Conservation (phyloP, 1,140 invertebrate genomes). For the Cecropterus lyciades region DNA sequence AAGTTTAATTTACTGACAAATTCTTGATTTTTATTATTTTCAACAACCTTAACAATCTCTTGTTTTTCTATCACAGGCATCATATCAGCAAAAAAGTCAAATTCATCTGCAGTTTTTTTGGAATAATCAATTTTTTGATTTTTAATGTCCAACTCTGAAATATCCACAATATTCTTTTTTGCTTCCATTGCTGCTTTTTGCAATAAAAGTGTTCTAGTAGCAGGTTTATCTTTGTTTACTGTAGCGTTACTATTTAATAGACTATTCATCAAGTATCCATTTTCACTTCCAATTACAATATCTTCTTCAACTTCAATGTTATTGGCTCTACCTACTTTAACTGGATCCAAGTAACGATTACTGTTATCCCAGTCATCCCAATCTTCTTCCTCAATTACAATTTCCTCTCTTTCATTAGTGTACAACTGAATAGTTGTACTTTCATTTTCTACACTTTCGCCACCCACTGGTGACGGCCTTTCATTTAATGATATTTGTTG, state of each 20-base stretch:
- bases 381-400: constrained; percentile 78
- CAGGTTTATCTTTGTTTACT: constrained; percentile 27
- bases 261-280: constrained; percentile 9
- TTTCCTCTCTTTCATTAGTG: constrained; percentile 38
- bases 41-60: constrained; percentile 76
- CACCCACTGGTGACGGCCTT: constrained; percentile 91
- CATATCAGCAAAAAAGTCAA: constrained; percentile 94
- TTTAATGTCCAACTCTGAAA: constrained; percentile 90
- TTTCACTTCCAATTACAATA: constrained; percentile 15
- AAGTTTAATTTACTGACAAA: constrained; percentile 78
- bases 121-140: constrained; percentile 84
- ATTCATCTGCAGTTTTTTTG: constrained; percentile 82
- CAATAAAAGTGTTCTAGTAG: constrained; percentile 51
- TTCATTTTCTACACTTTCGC: constrained; percentile 88
- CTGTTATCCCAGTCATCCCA: constrained; percentile 92
- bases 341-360: constrained; percentile 42
- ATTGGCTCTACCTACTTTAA: not conserved
- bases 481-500: constrained; percentile 85
- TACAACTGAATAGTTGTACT: constrained; percentile 55
- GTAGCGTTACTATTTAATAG: not conserved
- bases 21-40: constrained; percentile 46
- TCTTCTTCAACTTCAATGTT: not conserved
- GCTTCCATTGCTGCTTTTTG: constrained; percentile 75
- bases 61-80: constrained; percentile 90
- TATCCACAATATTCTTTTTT: constrained; percentile 85